Evolutionary conservation across 2,797 vertebrate genomes (phyloP).

Genomic region (Florisuga fusca): DNA sequence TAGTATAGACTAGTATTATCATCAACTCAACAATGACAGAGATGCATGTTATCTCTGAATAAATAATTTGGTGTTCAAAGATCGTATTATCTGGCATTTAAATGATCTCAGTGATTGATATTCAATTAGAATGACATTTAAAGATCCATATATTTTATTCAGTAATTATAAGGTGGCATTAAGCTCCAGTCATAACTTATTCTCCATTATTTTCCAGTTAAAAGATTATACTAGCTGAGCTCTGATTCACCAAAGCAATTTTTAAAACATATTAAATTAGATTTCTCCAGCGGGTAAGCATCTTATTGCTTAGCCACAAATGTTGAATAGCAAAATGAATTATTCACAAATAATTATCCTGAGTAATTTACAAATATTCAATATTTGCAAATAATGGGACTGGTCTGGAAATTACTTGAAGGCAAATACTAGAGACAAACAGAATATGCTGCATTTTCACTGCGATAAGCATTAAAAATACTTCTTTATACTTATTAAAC

Average conservation of each 20-base stretch:
- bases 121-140: slow-evolving; percentile 28
- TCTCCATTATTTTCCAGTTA: slow-evolving; percentile 30
- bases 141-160: slow-evolving; percentile 9
- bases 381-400: not conserved
- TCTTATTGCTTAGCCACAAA: slow-evolving; percentile 10
- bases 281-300: not conserved
- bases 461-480: not conserved
- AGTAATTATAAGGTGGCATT: slow-evolving; percentile 22
- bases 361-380: slow-evolving; percentile 5
- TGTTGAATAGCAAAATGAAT: not conserved
- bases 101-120: slow-evolving; percentile 3
- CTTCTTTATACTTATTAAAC: not conserved
- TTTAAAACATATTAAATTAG: slow-evolving; percentile 14
- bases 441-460: not conserved
- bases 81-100: slow-evolving; percentile 8
- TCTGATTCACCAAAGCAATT: slow-evolving; percentile 40
- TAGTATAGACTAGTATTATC: not conserved
- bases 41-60: not conserved
- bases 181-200: slow-evolving; percentile 20
- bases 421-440: not conserved
- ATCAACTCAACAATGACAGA: not conserved
- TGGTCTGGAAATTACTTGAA: not conserved
- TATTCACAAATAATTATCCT: not conserved
- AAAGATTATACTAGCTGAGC: slow-evolving; percentile 1
- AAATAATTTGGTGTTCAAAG: slow-evolving; percentile 18